phyloP scores from a whole-genome alignment of 2,888 invertebrate species.

The Volucella inflata region DNA sequence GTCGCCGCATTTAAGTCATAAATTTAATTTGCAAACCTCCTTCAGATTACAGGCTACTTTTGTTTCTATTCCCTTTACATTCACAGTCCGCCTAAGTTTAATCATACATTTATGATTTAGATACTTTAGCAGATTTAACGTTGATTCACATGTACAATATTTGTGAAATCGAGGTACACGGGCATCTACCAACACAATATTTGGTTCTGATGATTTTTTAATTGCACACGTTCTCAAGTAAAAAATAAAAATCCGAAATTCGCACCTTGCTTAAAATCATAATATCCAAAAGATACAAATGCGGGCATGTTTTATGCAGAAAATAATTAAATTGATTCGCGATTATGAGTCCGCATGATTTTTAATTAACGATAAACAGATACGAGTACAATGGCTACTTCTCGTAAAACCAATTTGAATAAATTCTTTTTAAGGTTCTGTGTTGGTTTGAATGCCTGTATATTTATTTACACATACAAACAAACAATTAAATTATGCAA shows the following conservation, averaged over 20 bases:
- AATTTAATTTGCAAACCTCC: slow-evolving; percentile 39
- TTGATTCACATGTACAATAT: slow-evolving; percentile 9
- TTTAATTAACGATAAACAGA: slow-evolving; percentile 20
- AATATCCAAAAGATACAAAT: background rate
- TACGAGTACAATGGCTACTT: background rate
- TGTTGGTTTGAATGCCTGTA: no score
- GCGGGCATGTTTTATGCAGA: no score
- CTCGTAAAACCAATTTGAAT: slow-evolving; percentile 5
- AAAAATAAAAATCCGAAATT: slow-evolving; percentile 12
- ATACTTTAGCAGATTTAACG: slow-evolving; percentile 25
- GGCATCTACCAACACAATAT: slow-evolving; percentile 6
- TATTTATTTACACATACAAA: background rate
- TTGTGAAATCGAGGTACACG: background rate
- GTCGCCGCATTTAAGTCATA: slow-evolving; percentile 42
- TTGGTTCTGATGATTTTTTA: slow-evolving; percentile 58
- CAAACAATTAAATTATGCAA: slow-evolving; percentile 38
- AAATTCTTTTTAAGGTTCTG: background rate
- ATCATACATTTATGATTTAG: slow-evolving; percentile 3
- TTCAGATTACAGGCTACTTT: background rate
- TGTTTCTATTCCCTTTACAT: background rate
- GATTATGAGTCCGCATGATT: slow-evolving; percentile 46
- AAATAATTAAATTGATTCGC: slow-evolving; percentile 38
- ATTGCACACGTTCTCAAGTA: slow-evolving; percentile 38
- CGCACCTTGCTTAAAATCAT: background rate
- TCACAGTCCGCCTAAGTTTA: background rate